Base-by-base conservation (phyloP, 2,888 invertebrate genomes). In the Agrotis segetum region DNA sequence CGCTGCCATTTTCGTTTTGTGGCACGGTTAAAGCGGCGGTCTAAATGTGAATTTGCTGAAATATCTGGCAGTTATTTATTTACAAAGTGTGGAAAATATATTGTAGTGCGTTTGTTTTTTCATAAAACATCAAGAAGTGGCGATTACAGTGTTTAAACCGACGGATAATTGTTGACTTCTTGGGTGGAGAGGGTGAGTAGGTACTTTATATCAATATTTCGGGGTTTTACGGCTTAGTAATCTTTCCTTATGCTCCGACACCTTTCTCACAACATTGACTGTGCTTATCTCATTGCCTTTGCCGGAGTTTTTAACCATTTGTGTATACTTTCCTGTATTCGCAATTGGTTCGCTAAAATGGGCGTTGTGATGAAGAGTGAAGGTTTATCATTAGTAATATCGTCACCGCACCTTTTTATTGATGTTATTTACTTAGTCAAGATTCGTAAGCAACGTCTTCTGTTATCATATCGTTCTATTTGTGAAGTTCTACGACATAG, bases 1-100 rank as follows among this genome's bases (percentile, higher is more conserved):
- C 94, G 96, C 96, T 96, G 96, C 96, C 96, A 96, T 96, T 96
- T 96, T 96, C 96, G 95, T 95, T 96, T 95, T 96, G 95, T 95
- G 95, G 92, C 95, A 96, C 93, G 92, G 92, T 90, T 91, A 77
- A 1, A 92, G 94, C 93, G 94, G 96, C 91, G 90, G 93, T 91
- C 87, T 88, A 87, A 90, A 90, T 91, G 89, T 90, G 90, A 89
- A 88, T 90, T 92, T 89, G 81, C 81, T 86, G 79, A 90, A 90
- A 84, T 91, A 89, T 82, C 87, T 74, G 82, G 84, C 85, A 86
- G 86, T 86, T 89, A 88, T 88, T 88, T 88, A 88, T 85, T 88
- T 82, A 81, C 85, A 82, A 84, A 87, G 91, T 92, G 91, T 79
- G 84, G 66, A 71, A 84, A 85, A 87, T 88, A 87, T 82, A 87